Evolutionary conservation across 2,888 invertebrate genomes (phyloP), one percentile per base, ranked within the genome.

Genomic region (Prosopocoilus inquinatus): DNA sequence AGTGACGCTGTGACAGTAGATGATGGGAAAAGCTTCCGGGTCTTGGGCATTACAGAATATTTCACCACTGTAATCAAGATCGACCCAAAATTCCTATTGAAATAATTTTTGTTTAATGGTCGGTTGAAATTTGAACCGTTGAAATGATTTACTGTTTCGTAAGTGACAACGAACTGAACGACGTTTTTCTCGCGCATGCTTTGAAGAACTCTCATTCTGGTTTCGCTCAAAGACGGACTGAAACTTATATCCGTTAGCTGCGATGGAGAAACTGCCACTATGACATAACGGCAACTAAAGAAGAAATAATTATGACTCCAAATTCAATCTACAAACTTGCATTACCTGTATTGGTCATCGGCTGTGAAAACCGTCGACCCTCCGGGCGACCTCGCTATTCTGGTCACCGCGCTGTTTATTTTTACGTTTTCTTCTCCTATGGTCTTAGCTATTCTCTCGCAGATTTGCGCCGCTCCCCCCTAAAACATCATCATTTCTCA

Each of bases 81-180:
- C 45, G 44, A 46, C 61, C 72, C 72, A 73, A 59, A 72, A 73
- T 15, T 63, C 57, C 68, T 68, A 20, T 47, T 36, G 50, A 13
- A 32, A 34, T 46, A 20, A 45, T 44, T 41, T 28, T n/a, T n/a
- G n/a, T n/a, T n/a, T n/a, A 7, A 28, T 28, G 47, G 36, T 38
- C 7, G 9, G 20, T 20, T 52, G 44, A 47, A 32, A 35, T 44
- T 34, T 33, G 12, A 9, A 9, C 9, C 15, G 8, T n/a, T 13
- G 8, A 36, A 13, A n/a, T 28, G 36, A 9, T 36, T 20, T 63
- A 65, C 66, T 61, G 59, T 58, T 43, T 58, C 47, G 45, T 71
- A 73, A 9, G 68, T 70, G 0, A 62, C 65, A 12, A 69, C 57
- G 52, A 71, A 73, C 53, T 68, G 67, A 3, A 63, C 61, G 12